Base-by-base conservation (phyloP, 1,140 invertebrate species). In the Ceratosolen fusciceps region DNA sequence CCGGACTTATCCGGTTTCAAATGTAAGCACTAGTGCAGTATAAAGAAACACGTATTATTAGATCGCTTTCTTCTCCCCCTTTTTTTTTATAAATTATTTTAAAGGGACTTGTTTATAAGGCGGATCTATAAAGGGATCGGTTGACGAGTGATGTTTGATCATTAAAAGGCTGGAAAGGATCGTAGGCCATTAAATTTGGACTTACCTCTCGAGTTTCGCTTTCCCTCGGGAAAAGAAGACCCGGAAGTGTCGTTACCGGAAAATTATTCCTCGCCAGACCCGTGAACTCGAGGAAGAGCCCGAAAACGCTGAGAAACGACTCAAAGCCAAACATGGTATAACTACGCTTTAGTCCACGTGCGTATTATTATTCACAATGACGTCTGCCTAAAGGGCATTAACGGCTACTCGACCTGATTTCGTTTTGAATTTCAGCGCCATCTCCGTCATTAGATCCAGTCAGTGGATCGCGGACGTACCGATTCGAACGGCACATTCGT, bases 171-270 rank as follows among this genome's bases (percentile, higher is more conserved):
- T n/a, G n/a, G n/a, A n/a, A n/a, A n/a, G n/a, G n/a, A n/a, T n/a
- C n/a, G n/a, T n/a, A n/a, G n/a, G n/a, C n/a, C n/a, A n/a, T n/a
- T n/a, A n/a, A n/a, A n/a, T n/a, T 43, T 43, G 12, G 5, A 26
- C 92, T 92, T 54, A 96, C 92, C 87, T 98, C 94, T 79, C 97
- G 91, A 1, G 94, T 95, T 88, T 96, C 94, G 7, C 95, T 95
- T 82, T 96, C 95, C 76, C 92, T 89, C 0, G 97, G 97, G 90
- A 96, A 98, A 0, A 98, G 89, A 37, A 96, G 91, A n/a, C 94
- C 94, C n/a, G 86, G 83, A 71, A 89, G 81, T 26, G 76, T 74
- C 26, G 74, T 75, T 10, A 81, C 77, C 16, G 78, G 19, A 56
- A 62, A 70, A 47, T 85, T 82, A 47, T 84, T 84, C 0, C 62